Percentiles rank a stretch among this genome's conserved stretches.
Conservation (phyloP, 2,888 invertebrate genomes). For the Synergus laeviventris region DNA sequence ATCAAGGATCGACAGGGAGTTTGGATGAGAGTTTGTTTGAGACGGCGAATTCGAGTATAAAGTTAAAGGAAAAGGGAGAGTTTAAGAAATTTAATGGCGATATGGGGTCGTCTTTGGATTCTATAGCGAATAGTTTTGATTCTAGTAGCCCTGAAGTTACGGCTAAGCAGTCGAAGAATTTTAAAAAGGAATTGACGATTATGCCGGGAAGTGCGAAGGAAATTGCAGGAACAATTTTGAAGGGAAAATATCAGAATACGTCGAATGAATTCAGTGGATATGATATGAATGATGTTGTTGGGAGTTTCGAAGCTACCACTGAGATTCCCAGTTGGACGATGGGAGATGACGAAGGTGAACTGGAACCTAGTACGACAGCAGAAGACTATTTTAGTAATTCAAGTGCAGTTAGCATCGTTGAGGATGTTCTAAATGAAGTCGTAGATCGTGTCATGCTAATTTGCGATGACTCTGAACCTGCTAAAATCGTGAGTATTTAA, state of each 20-base stretch:
- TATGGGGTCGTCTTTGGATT: constrained; percentile 70
- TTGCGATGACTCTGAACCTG: constrained; percentile 65
- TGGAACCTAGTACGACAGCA: constrained; percentile 81
- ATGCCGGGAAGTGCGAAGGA: constrained; percentile 69
- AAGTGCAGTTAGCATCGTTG: constrained; percentile 76
- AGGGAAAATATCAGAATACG: constrained; percentile 71
- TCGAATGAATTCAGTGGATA: constrained; percentile 71
- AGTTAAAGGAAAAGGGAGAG: constrained; percentile 67
- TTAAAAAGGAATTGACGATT: constrained; percentile 61
- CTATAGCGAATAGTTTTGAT: constrained; percentile 71
- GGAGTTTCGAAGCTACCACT: constrained; percentile 75
- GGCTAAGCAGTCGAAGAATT: constrained; percentile 57
- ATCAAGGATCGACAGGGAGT: constrained; percentile 69
- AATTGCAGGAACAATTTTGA: constrained; percentile 71
- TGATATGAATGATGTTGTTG: constrained; percentile 68
- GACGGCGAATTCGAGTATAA: constrained; percentile 60
- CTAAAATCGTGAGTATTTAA: constrained; percentile 61
- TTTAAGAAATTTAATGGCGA: constrained; percentile 70
- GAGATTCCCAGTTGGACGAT: constrained; percentile 79
- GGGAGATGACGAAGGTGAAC: constrained; percentile 76
- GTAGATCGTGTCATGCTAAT: constrained; percentile 77
- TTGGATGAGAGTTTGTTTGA: constrained; percentile 72
- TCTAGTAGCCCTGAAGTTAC: constrained; percentile 71
- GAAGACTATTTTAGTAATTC: constrained; percentile 82
- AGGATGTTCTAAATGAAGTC: constrained; percentile 80